Base-by-base conservation (phyloP, 2,113 vertebrate genomes). In the Taurulus bubalis region DNA sequence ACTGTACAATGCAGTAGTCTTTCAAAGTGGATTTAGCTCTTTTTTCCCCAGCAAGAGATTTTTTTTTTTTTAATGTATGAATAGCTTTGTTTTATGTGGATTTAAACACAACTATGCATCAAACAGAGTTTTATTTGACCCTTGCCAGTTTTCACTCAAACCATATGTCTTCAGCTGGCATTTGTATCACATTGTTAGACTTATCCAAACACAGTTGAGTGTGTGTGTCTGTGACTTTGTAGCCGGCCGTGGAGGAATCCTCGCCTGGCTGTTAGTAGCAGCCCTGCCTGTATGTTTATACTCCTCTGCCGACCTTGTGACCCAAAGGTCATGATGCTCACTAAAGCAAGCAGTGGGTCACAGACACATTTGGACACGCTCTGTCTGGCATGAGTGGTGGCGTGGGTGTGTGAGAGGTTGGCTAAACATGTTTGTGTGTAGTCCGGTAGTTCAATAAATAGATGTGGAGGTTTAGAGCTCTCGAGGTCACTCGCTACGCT, bases 201-300 rank as follows among this genome's bases (percentile, higher is more conserved):
- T 86, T 93, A 81, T 91, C 92, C 81, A 94, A 93, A 93, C 93
- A 93, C 80, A 74, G 86, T 86, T 85, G 85, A 85, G 86, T 85
- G 86, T 85, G 82, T 32, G 7, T 22, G 85, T 82, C 77, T 79
- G 69, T 86, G 79, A 83, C 82, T 85, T 86, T 89, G 89, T 88
- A 72, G 80, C 68, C 3, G 6, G 59, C 79, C 70, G 75, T 64
- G 51, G 51, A 89, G 81, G 91, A 94, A 92, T 92, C 91, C 74
- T 79, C 47, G 58, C 78, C 77, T 89, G 68, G 89, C 79, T 86
- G 64, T 87, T 86, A 91, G 90, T 82, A 85, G 93, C 84, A 87
- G 83, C 80, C 42, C 67, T 82, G 71, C 34, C 72, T 70, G 69
- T 75, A 32, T 94, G 92, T 95, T 95, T 94, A 94, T 79, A 71